Evolutionary conservation across 2,797 vertebrate genomes (phyloP).

Genomic region (Notolepis coatsorum): DNA sequence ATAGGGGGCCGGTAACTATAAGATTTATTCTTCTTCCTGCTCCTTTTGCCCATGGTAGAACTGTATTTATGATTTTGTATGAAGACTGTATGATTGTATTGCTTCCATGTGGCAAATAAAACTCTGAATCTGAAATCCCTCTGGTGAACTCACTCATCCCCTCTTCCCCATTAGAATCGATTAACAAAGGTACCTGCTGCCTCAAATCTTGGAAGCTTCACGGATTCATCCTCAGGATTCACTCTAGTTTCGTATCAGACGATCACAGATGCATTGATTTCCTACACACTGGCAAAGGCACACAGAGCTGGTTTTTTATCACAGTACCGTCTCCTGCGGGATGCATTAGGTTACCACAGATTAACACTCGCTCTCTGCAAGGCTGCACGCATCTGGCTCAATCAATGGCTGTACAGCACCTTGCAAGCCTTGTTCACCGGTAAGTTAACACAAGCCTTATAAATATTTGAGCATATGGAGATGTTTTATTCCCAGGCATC

Average conservation of each 20-base stretch:
- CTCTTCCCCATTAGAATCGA: neutral
- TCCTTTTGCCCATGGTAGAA: too few species aligned
- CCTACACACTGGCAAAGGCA: neutral
- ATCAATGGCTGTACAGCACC: conserved; percentile 38
- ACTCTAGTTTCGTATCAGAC: neutral
- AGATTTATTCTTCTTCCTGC: too few species aligned
- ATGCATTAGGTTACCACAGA: conserved; percentile 34
- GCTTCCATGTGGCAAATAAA: too few species aligned
- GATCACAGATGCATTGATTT: conserved; percentile 12
- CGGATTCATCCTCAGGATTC: neutral
- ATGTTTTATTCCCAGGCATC: conserved; percentile 43
- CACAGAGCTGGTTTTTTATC: conserved; percentile 25
- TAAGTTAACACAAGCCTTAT: conserved; percentile 44
- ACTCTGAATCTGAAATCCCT: too few species aligned
- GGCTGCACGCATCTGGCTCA: conserved; percentile 23
- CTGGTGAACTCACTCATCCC: neutral
- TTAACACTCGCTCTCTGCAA: conserved; percentile 23
- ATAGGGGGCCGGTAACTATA: too few species aligned
- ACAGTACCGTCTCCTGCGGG: conserved; percentile 20
- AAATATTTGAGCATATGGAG: conserved; percentile 55
- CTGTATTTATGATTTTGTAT: too few species aligned
- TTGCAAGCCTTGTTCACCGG: conserved; percentile 29
- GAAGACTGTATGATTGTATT: too few species aligned
- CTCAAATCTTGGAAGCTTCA: neutral
- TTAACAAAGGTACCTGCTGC: neutral